These are phyloP conservation scores for Pseudonaja textilis DNA, from an alignment of 2,113 vertebrate species.

Conservation along the genomic window DNA sequence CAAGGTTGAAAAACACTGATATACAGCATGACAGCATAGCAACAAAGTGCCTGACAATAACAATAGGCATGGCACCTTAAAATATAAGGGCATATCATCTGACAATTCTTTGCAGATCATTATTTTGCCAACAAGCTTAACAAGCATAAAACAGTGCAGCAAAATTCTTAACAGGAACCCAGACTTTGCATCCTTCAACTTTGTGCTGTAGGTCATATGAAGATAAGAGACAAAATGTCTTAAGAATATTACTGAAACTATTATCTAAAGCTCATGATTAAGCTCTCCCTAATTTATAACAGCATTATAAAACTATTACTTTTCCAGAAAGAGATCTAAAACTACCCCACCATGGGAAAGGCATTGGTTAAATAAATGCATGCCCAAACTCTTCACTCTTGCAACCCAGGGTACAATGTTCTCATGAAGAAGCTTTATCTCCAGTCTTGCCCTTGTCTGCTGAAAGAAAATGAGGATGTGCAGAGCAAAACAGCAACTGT, in stretches of 20 bases:
- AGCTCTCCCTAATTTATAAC: background rate
- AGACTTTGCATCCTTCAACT: background rate
- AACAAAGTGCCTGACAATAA: background rate
- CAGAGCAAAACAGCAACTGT: background rate
- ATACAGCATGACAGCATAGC: background rate
- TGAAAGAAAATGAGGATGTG: background rate
- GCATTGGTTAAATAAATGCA: background rate
- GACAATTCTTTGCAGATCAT: background rate
- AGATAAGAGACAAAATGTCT: background rate
- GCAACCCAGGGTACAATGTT: background rate
- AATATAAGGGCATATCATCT: background rate
- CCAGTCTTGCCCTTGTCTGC: background rate
- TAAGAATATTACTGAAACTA: background rate
- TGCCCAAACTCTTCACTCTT: background rate
- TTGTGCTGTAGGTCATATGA: background rate
- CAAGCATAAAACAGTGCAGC: background rate
- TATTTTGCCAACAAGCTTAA: background rate
- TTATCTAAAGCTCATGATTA: background rate
- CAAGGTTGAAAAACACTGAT: background rate
- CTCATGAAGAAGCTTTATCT: background rate
- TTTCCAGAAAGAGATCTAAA: background rate
- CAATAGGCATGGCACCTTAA: background rate
- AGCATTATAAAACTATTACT: background rate
- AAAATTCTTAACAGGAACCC: background rate
- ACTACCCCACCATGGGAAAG: background rate